phyloP scores from a whole-genome alignment of 2,113 vertebrate genomes.

The Mobula hypostoma region DNA sequence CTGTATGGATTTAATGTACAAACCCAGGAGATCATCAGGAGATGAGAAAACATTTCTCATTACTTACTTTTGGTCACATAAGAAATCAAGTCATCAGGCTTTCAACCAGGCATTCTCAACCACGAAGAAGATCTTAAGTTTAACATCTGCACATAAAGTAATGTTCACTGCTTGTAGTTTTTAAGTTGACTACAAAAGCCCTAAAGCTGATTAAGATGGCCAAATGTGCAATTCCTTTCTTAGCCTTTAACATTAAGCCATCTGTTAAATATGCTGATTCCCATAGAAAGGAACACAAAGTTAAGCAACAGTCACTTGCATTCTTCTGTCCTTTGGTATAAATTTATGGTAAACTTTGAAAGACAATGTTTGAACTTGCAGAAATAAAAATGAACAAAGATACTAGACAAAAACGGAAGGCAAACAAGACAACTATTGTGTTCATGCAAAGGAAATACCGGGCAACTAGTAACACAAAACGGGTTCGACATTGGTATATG shows the following conservation, averaged over 20 bases:
- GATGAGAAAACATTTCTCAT: background rate
- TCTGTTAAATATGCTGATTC: background rate
- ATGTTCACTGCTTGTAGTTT: background rate
- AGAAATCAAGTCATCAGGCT: background rate
- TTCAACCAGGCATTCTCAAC: background rate
- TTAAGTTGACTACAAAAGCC: background rate
- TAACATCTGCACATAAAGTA: background rate
- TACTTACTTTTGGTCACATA: background rate
- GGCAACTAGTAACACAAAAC: background rate
- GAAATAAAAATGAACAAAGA: background rate
- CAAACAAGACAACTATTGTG: too few species aligned
- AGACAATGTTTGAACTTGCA: background rate
- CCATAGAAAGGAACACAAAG: background rate
- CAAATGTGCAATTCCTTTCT: background rate
- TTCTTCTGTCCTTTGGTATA: background rate
- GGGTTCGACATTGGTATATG: background rate
- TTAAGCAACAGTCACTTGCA: background rate
- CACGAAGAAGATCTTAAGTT: background rate
- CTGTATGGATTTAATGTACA: background rate
- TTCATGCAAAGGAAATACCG: background rate
- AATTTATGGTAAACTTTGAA: background rate
- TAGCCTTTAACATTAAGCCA: too few species aligned
- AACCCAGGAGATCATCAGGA: background rate
- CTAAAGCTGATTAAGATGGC: background rate
- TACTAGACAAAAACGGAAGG: background rate